Base-by-base conservation (phyloP, 2,113 vertebrate species). In the Paramisgurnus dabryanus region DNA sequence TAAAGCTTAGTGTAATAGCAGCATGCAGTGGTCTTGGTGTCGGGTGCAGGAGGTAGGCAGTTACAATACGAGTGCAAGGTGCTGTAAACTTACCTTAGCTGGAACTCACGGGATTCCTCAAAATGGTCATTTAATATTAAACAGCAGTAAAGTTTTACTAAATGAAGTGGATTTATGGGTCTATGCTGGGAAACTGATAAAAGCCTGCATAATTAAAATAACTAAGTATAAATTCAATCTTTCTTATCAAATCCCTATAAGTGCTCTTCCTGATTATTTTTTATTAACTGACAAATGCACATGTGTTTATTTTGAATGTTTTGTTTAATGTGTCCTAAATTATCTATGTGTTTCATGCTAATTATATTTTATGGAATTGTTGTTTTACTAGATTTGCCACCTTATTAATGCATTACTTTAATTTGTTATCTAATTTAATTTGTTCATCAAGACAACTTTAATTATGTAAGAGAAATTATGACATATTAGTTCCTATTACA, bases 41-140 rank as follows among this genome's bases (percentile, higher is more conserved):
- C 58, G 8, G 43, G 65, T 53, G 72, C 55, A 70, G 79, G 78
- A 66, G 43, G 69, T 79, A 70, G 78, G 70, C 12, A 50, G 4
- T 12, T 61, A 53, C 27, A 63, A 49, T 70, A 41, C 47, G 6
- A 34, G 74, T 76, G 45, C 17, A 34, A 49, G 67, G 66, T 53
- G 45, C 50, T 10, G 64, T 40, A 40, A 61, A 85, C 83, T 82
- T 85, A 85, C 83, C 83, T 85, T 57, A 55, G 77, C 80, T 34
- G 77, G 60, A 63, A 72, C 67, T 78, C 75, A 65, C 60, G 5
- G 39, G 17, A 12, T 40, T 66, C 70, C 69, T 79, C 70, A 84
- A 81, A 75, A 67, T 68, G 41, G 49, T 55, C 65, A 45, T 75
- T 76, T 65, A 67, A 76, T 67, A 80, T 70, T 22, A 71, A 67